Evolutionary conservation across 2,113 vertebrate species (phyloP), one percentile per base, ranked within the genome.

Genomic region (Pachycephala philippinensis): DNA sequence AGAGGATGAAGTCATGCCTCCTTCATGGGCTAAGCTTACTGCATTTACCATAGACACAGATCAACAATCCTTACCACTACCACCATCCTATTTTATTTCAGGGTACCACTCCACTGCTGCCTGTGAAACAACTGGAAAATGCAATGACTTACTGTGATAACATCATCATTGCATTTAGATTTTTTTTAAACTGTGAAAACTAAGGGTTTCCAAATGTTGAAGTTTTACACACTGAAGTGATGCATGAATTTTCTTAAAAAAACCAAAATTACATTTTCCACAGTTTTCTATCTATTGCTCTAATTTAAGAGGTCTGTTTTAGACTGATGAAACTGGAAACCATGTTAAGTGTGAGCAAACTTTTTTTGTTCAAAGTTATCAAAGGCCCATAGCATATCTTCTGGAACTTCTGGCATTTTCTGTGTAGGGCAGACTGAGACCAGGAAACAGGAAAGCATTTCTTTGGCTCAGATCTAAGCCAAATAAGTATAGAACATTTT

Each of bases 221-320:
- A 52, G 26, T 45, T 27, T 53, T 63, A 59, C 15, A 56, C 7
- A 12, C 37, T 35, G 18, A 66, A 66, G 12, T 11, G 37, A 82
- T 31, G 5, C 2, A 13, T 31, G 21, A 3, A 47, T 33, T 85
- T 79, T 66, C 39, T 79, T 54, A 13, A 57, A 65, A 71, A 30
- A 27, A 40, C 20, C 1, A n/a, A 18, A 57, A 65, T 13, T 33
- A 44, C 0, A 0, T 53, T 81, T 87, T 66, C 15, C 20, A 47
- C 13, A 28, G 9, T 49, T 70, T 88, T 76, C 16, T 52, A 22
- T 47, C 33, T 75, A 10, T 44, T 66, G 19, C 18, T 85, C 27
- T 68, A 61, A 87, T 84, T 49, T 49, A 75, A 74, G 57, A 57
- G 5, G 6, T 37, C 31, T 88, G 22, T 64, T 92, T 80, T 40